Conservation (phyloP, 2,113 vertebrate genomes). For the Aspidoscelis tigris region DNA sequence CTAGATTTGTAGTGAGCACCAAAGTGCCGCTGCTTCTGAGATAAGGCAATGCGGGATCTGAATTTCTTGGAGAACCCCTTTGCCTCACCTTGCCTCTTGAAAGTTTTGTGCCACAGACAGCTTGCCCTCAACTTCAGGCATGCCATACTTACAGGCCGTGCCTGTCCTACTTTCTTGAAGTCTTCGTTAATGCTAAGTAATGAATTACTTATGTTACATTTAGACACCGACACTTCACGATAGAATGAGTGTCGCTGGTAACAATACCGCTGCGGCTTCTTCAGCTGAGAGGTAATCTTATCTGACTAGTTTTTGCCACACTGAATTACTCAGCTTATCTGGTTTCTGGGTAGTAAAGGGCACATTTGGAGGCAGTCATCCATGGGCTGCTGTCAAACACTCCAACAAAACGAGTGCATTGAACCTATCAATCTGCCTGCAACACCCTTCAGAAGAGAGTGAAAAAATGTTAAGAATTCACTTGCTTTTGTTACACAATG, state of each 20-base stretch:
- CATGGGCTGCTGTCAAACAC: background rate
- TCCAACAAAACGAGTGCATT: too few species aligned
- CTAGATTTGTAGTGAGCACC: background rate
- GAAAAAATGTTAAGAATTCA: background rate
- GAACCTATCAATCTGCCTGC: background rate
- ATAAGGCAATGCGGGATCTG: background rate
- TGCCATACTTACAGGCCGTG: background rate
- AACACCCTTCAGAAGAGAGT: background rate
- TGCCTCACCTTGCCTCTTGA: background rate
- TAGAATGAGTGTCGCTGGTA: background rate
- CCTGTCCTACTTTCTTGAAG: constrained; percentile 7
- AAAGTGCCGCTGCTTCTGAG: background rate
- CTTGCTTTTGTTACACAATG: background rate
- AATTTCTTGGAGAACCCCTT: background rate
- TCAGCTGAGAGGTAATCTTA: background rate
- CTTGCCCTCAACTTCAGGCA: background rate
- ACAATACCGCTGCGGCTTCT: background rate
- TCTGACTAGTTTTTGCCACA: background rate
- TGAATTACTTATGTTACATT: background rate
- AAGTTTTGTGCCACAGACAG: background rate
- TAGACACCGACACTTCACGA: constrained; percentile 2
- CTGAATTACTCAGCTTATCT: background rate
- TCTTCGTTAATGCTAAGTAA: background rate
- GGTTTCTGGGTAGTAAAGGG: background rate
- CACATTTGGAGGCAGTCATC: background rate